phyloP scores from a whole-genome alignment of 1,140 invertebrate species.

The Drosophila carrolli region DNA sequence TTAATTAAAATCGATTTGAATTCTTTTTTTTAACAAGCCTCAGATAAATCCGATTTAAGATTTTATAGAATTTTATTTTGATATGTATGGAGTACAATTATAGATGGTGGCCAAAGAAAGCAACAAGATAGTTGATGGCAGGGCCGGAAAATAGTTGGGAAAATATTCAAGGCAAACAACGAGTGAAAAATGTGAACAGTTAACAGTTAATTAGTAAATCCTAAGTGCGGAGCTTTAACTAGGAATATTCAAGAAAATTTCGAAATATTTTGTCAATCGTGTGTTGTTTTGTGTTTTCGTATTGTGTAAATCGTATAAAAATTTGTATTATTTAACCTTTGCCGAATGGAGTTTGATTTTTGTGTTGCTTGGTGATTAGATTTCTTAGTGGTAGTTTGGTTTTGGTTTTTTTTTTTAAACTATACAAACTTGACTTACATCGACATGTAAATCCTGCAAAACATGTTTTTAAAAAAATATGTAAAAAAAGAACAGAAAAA shows the following conservation, averaged over 20 bases:
- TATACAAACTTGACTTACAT: slow-evolving; percentile 86
- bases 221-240: slow-evolving; percentile 30
- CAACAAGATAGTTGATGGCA: slow-evolving; percentile 10
- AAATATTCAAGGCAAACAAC: slow-evolving; percentile 43
- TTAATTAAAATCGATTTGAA: background rate
- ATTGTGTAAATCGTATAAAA: slow-evolving; percentile 6
- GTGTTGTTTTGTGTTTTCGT: background rate
- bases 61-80: background rate
- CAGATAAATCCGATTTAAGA: background rate
- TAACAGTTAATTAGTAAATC: slow-evolving; percentile 23
- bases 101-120: slow-evolving; percentile 14
- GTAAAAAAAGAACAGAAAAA: slow-evolving; percentile 80
- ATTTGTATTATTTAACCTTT: slow-evolving; percentile 52
- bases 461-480: slow-evolving; percentile 74
- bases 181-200: slow-evolving; percentile 42
- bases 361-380: slow-evolving; percentile 35
- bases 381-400: slow-evolving; percentile 32
- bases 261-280: slow-evolving; percentile 8
- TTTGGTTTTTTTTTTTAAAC: slow-evolving; percentile 43
- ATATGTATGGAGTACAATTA: slow-evolving; percentile 4
- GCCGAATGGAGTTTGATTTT: slow-evolving; percentile 23
- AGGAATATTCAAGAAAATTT: slow-evolving; percentile 20
- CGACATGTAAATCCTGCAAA: slow-evolving; percentile 87
- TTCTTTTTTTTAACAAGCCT: background rate
- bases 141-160: slow-evolving; percentile 20